A percentile compares a stretch with the other conserved stretches of the same genome.
phyloP scores from a whole-genome alignment of 2,888 invertebrate genomes.

The Epistrophe eligans region DNA sequence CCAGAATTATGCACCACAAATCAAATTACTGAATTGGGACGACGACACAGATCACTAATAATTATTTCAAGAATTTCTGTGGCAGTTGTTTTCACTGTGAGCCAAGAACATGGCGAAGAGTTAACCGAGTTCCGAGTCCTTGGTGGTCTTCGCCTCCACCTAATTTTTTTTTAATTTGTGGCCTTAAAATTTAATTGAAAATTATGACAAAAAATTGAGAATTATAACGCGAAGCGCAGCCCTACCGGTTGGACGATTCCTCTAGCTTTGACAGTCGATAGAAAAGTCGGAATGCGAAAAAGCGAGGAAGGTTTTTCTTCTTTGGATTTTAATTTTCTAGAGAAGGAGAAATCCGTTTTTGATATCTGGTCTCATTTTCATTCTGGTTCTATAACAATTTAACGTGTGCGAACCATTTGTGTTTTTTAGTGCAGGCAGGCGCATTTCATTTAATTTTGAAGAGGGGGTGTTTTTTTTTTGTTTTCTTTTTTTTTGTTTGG shows the following conservation, averaged over 20 bases:
- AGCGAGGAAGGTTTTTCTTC: slow-evolving; percentile 22
- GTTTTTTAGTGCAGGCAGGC: slow-evolving; percentile 5
- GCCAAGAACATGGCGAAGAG: slow-evolving; percentile 32
- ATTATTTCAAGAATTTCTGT: slow-evolving; percentile 24
- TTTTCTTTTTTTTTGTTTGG: slow-evolving; percentile 35
- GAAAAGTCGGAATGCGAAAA: slow-evolving; percentile 28
- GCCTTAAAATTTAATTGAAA: slow-evolving; percentile 37
- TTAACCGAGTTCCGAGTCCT: slow-evolving; percentile 5
- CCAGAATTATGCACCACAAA: slow-evolving; percentile 21
- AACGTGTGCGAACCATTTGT: background rate
- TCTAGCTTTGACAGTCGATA: slow-evolving; percentile 66
- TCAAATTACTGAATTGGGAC: background rate
- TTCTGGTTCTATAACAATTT: too few relatives aligned
- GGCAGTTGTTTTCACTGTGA: slow-evolving; percentile 29
- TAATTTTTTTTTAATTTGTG: background rate
- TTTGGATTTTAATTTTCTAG: slow-evolving; percentile 26
- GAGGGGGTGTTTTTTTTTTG: slow-evolving; percentile 14
- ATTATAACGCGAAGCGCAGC: slow-evolving; percentile 51
- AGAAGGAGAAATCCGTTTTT: background rate
- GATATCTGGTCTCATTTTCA: too few relatives aligned
- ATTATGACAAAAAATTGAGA: slow-evolving; percentile 46
- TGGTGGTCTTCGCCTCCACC: slow-evolving; percentile 12
- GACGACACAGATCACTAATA: slow-evolving; percentile 15
- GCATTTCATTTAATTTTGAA: slow-evolving; percentile 6
- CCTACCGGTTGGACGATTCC: slow-evolving; percentile 60